phyloP scores from a whole-genome alignment of 2,113 vertebrate genomes.

The Colistium nudipinnis region DNA sequence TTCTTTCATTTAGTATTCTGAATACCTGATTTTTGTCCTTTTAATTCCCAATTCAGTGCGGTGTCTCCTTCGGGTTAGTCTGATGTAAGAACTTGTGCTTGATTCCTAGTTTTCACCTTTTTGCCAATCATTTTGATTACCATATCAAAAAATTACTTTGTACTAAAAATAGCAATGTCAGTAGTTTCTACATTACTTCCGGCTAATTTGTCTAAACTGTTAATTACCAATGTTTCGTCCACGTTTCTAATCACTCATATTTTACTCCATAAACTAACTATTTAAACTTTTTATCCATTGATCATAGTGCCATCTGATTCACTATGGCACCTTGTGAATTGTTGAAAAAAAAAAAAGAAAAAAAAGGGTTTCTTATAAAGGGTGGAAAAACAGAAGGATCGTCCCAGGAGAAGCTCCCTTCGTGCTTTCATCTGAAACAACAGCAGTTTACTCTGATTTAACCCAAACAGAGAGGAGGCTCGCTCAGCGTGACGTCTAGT shows the following conservation, averaged over 20 bases:
- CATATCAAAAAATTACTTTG: too few relatives aligned
- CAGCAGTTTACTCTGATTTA: constrained; percentile 16
- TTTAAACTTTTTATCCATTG: background rate
- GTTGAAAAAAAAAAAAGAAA: too few relatives aligned
- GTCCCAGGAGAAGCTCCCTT: constrained; percentile 1
- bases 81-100: too few relatives aligned
- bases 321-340: constrained; percentile 5
- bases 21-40: background rate
- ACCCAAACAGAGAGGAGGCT: constrained; percentile 8
- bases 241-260: background rate
- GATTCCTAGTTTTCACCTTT: background rate
- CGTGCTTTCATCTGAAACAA: constrained; percentile 34
- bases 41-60: background rate
- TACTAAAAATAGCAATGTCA: background rate
- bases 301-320: constrained; percentile 14
- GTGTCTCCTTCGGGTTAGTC: background rate
- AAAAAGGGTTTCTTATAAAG: constrained; percentile 17
- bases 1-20: background rate
- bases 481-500: constrained; percentile 15
- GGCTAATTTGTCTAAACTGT: too few relatives aligned
- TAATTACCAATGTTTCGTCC: background rate
- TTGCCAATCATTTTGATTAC: too few relatives aligned
- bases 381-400: constrained; percentile 1
- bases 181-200: background rate
- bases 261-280: background rate